Evolutionary conservation across 2,113 vertebrate species (phyloP), one percentile per base, ranked within the genome.

Genomic region (Coracopsis vasa): DNA sequence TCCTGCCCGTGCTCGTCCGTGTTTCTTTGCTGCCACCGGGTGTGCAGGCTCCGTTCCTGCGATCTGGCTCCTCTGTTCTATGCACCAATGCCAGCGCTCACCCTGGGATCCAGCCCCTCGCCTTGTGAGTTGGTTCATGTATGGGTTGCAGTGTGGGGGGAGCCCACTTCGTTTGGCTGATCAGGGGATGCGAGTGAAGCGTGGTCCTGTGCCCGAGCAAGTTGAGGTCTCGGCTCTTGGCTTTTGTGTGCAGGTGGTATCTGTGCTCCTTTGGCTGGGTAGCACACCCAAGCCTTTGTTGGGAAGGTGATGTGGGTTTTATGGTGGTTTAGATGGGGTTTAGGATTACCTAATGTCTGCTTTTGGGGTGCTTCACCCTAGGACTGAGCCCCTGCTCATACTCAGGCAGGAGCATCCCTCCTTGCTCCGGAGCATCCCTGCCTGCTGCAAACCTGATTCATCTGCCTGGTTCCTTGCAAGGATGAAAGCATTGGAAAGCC

Each of bases 1-100:
- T 18, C 25, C 71, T 86, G 48, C 72, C 90, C 23, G 6, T 8
- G 0, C 71, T 87, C 24, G 9, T 87, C 64, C 1, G 23, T 10
- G 96, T 93, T 97, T 95, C 96, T 95, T 79, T 96, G 94, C 94
- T 95, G 96, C 96, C 94, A 14, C 93, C 94, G 94, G 94, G 88
- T 74, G 94, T 94, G 88, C 93, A 87, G 86, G 50, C 86, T 87
- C 88, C 2, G 91, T 28, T 93, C 91, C 96, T 94, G 96, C 96
- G 54, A 8, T 25, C 88, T 10, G 2, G 0, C 39, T 42, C 6
- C 47, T n/a, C 19, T 0, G 27, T 64, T 61, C 54, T 25, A 47
- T 70, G 29, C 0, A 9, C 29, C 10, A 0, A 9, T 28, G 37
- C 86, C 92, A 41, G 67, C 25, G 39, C 56, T 75, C 4, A 0